phyloP scores from a whole-genome alignment of 2,113 vertebrate genomes.

The Prietella phreatophila region DNA sequence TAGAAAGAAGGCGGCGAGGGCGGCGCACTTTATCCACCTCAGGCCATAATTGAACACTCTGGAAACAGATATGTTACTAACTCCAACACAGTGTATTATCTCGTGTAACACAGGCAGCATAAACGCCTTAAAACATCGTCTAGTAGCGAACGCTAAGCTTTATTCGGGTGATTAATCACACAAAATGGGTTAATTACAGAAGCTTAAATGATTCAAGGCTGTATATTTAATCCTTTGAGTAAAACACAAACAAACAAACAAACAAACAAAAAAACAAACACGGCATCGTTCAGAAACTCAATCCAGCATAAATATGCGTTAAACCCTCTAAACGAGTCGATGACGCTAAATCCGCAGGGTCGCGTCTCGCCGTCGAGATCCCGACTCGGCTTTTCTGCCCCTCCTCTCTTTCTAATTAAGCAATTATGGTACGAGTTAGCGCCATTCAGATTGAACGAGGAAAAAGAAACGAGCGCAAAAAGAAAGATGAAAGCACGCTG shows the following conservation, averaged over 20 bases:
- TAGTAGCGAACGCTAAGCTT: background rate
- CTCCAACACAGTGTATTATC: background rate
- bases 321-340: conserved; percentile 61
- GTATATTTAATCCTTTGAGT: background rate
- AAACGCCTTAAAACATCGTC: background rate
- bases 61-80: background rate
- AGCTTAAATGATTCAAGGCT: background rate
- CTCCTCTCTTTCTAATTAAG: conserved; percentile 51
- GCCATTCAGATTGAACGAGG: conserved; percentile 64
- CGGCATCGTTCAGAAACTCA: conserved; percentile 29
- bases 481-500: conserved; percentile 47
- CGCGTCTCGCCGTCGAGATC: conserved; percentile 16
- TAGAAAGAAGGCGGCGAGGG: background rate
- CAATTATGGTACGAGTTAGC: conserved; percentile 56
- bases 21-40: background rate
- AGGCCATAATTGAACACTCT: background rate
- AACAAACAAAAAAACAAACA: too few relatives aligned
- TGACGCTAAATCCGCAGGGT: conserved; percentile 28
- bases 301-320: conserved; percentile 49
- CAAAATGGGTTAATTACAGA: background rate
- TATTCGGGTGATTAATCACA: background rate
- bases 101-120: background rate
- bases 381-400: conserved; percentile 10
- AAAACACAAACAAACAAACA: too few relatives aligned
- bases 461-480: conserved; percentile 54